phyloP scores from a whole-genome alignment of 2,113 vertebrate species.

The Oncorhynchus kisutch region DNA sequence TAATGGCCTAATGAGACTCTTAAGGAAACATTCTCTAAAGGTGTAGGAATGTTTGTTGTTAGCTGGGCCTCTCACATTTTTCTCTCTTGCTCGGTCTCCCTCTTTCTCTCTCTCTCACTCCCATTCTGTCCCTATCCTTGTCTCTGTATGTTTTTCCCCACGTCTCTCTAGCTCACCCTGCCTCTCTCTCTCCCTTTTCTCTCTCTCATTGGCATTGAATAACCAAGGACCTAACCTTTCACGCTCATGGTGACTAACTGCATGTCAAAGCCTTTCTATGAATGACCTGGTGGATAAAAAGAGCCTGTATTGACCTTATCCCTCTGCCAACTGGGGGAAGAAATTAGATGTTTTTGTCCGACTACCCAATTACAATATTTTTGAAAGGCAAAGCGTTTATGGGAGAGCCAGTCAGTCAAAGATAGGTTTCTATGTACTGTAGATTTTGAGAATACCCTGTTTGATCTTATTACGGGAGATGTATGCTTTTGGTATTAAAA shows the following conservation, averaged over 20 bases:
- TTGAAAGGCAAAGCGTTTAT: conserved; percentile 34
- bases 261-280: not conserved
- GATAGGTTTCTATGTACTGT: conserved; percentile 20
- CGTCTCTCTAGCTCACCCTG: not conserved
- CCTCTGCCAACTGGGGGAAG: not conserved
- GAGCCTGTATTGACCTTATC: conserved; percentile 13
- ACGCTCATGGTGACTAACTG: not conserved
- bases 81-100: not conserved
- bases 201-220: not conserved
- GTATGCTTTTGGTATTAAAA: conserved; percentile 53
- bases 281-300: conserved; percentile 13
- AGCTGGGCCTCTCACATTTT: not conserved
- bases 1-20: no score
- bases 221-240: no score
- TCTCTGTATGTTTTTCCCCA: no score
- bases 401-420: conserved; percentile 22
- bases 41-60: not conserved
- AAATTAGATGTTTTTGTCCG: not conserved
- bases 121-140: no score
- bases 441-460: conserved; percentile 27
- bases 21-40: not conserved
- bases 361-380: conserved; percentile 38
- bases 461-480: conserved; percentile 43
- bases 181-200: not conserved
- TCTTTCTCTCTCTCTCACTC: not conserved